These are phyloP conservation scores for Callosobruchus maculatus DNA, from an alignment of 2,888 invertebrate genomes.

Conservation along the genomic window DNA sequence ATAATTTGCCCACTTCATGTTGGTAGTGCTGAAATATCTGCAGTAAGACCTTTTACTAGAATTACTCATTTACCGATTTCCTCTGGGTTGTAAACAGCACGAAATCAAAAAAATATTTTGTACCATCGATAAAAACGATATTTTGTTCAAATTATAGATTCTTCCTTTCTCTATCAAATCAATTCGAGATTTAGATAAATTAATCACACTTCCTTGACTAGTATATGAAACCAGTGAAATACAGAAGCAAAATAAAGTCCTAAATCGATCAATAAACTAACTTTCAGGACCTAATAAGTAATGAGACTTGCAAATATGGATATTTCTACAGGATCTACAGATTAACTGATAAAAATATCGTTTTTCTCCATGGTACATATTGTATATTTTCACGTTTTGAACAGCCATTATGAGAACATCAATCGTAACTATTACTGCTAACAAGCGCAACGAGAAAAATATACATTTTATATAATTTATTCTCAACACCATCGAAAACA, in stretches of 20 bases:
- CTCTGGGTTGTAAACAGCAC: not conserved
- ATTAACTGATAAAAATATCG: not conserved
- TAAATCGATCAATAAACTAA: too few species aligned
- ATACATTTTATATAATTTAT: conserved; percentile 1
- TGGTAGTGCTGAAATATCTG: not conserved
- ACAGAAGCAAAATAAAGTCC: too few species aligned
- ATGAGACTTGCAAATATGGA: too few species aligned
- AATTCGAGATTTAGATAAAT: too few species aligned
- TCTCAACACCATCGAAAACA: conserved; percentile 3
- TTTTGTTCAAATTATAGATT: not conserved
- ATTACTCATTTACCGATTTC: not conserved
- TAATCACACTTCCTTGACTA: too few species aligned
- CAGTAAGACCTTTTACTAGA: not conserved
- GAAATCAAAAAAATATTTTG: not conserved
- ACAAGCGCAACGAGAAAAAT: conserved; percentile 10
- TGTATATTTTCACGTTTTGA: too few species aligned
- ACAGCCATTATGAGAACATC: not conserved
- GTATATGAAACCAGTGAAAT: too few species aligned
- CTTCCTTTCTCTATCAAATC: too few species aligned
- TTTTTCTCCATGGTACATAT: not conserved
- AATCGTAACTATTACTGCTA: not conserved
- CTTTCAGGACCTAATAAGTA: too few species aligned
- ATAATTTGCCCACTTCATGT: too few species aligned
- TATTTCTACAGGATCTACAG: too few species aligned
- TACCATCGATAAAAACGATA: not conserved